Conservation (phyloP, 2,113 vertebrate genomes). For the Macroglossus sobrinus region DNA sequence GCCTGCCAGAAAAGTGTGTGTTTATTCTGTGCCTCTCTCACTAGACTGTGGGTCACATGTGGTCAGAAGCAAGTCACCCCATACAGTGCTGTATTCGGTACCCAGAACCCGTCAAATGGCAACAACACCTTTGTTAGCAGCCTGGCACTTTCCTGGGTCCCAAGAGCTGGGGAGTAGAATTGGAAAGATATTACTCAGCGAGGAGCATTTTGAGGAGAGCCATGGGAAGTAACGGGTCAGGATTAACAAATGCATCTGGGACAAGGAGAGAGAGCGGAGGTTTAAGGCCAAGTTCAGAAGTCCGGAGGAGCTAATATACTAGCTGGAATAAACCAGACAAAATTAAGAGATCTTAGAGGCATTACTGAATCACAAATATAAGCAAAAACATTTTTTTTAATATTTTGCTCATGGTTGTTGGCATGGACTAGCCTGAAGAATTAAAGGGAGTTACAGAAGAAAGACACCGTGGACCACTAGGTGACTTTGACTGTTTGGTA, state of each 20-base stretch:
- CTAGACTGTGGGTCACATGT: neutral
- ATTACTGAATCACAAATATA: neutral
- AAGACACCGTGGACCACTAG: neutral
- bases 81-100: neutral
- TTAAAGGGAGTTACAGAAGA: neutral
- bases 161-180: neutral
- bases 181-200: neutral
- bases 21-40: neutral
- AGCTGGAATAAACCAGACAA: neutral
- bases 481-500: neutral
- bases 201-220: neutral
- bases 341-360: neutral
- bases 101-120: neutral
- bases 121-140: neutral
- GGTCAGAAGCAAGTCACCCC: neutral
- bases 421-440: neutral
- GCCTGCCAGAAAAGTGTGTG: neutral
- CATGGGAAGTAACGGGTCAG: neutral
- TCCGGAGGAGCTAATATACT: neutral
- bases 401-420: neutral
- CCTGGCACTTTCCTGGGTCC: neutral
- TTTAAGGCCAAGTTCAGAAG: neutral
- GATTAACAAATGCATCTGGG: neutral
- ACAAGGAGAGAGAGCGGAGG: neutral
- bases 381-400: neutral